phyloP scores from a whole-genome alignment of 1,140 invertebrate genomes.

The Archegozetes longisetosus region DNA sequence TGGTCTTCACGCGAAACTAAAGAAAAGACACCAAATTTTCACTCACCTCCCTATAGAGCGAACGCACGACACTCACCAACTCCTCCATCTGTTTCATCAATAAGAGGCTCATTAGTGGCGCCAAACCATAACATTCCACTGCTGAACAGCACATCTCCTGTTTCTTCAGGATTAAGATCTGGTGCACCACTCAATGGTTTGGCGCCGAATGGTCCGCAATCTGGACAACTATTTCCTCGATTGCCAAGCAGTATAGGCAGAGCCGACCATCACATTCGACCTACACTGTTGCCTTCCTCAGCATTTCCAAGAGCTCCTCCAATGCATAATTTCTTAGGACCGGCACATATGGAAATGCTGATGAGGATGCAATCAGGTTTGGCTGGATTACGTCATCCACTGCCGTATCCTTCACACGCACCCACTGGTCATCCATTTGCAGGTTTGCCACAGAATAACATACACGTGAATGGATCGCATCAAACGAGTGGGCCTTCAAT shows the following conservation, averaged over 20 bases:
- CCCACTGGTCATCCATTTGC: background rate
- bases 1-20: background rate
- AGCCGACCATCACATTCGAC: background rate
- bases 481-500: background rate
- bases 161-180: too few species aligned
- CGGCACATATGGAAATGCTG: background rate
- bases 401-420: background rate
- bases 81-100: background rate
- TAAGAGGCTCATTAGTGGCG: background rate
- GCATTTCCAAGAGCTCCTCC: background rate
- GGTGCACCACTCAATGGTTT: background rate
- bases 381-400: background rate
- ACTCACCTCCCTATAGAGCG: background rate
- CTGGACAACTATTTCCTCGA: background rate
- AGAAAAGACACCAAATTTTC: background rate
- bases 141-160: background rate
- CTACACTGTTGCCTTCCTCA: background rate
- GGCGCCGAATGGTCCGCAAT: background rate
- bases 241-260: constrained; percentile 40
- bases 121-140: background rate
- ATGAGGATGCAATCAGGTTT: background rate
- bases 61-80: background rate
- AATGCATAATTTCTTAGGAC: background rate
- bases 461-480: background rate
- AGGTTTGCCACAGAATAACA: background rate